These are phyloP conservation scores for Vulpes ferrilata DNA, from an alignment of 2,113 vertebrate genomes.

Conservation along the genomic window DNA sequence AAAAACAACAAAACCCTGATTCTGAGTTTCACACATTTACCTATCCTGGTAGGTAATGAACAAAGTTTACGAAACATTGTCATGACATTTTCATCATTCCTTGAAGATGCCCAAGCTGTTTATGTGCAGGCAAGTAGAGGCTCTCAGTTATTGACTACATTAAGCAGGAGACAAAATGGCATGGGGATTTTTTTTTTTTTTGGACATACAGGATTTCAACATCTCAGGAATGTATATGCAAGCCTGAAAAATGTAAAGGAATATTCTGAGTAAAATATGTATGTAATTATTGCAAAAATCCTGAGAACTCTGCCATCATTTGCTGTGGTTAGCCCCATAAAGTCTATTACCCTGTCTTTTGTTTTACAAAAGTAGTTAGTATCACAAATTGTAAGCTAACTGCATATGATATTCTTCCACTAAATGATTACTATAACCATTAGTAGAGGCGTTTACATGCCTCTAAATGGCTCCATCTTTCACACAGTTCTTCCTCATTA, in stretches of 20 bases:
- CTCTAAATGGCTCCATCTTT: constrained; percentile 18
- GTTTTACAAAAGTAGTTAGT: constrained; percentile 69
- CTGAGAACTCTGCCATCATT: constrained; percentile 62
- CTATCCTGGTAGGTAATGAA: constrained; percentile 4
- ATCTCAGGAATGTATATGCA: constrained; percentile 67
- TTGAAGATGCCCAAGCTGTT: constrained; percentile 82
- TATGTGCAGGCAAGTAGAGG: constrained; percentile 59
- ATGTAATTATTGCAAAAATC: constrained; percentile 79
- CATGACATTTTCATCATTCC: constrained; percentile 69
- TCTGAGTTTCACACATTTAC: background rate
- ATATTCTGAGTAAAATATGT: constrained; percentile 71
- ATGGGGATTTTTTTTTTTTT: constrained; percentile 64
- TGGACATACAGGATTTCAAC: constrained; percentile 70
- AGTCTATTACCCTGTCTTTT: constrained; percentile 76
- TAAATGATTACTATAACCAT: constrained; percentile 48
- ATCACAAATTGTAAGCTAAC: constrained; percentile 75
- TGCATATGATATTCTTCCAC: constrained; percentile 63
- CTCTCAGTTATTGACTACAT: constrained; percentile 81
- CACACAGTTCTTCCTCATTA: constrained; percentile 43
- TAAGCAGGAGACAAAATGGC: constrained; percentile 80
- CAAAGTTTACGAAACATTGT: background rate
- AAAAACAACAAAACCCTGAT: background rate
- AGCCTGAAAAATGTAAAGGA: constrained; percentile 65
- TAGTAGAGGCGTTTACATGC: constrained; percentile 37
- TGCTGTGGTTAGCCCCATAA: constrained; percentile 72